Evolutionary conservation across 2,113 vertebrate genomes (phyloP).

Genomic region (Rhinichthys klamathensis): DNA sequence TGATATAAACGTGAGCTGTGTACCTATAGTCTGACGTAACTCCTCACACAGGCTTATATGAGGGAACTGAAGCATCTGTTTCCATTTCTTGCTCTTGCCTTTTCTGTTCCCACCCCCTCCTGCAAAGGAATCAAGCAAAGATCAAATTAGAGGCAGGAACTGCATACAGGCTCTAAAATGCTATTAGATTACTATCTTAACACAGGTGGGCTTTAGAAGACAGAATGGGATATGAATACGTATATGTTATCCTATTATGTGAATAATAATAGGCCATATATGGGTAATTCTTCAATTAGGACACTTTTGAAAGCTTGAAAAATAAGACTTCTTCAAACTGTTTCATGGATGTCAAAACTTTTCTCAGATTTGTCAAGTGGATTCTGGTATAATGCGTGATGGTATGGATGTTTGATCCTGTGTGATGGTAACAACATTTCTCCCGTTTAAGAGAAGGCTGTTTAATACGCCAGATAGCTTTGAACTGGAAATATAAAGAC

Average conservation of each 20-base stretch:
- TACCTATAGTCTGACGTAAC: conserved; percentile 88
- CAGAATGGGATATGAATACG: conserved; percentile 16
- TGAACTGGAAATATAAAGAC: neutral
- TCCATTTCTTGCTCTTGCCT: conserved; percentile 99
- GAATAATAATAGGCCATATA: neutral
- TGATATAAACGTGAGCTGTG: conserved; percentile 38
- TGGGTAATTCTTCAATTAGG: neutral
- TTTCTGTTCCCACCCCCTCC: conserved; percentile 95
- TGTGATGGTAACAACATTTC: neutral
- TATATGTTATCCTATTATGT: conserved; percentile 7
- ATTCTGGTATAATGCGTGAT: neutral
- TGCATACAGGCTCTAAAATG: conserved; percentile 38
- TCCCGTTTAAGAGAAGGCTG: neutral
- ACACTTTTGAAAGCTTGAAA: conserved; percentile 14
- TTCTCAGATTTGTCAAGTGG: neutral
- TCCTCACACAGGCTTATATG: conserved; percentile 96
- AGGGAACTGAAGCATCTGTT: conserved; percentile 98
- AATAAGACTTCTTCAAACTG: neutral
- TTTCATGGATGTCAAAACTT: neutral
- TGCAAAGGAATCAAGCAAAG: conserved; percentile 68
- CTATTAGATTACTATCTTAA: conserved; percentile 54
- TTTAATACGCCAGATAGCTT: neutral
- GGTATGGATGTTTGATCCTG: neutral
- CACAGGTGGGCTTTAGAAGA: conserved; percentile 31
- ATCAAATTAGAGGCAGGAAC: conserved; percentile 52